Evolutionary conservation across 2,113 vertebrate genomes (phyloP).

Genomic region (Scophthalmus maximus): DNA sequence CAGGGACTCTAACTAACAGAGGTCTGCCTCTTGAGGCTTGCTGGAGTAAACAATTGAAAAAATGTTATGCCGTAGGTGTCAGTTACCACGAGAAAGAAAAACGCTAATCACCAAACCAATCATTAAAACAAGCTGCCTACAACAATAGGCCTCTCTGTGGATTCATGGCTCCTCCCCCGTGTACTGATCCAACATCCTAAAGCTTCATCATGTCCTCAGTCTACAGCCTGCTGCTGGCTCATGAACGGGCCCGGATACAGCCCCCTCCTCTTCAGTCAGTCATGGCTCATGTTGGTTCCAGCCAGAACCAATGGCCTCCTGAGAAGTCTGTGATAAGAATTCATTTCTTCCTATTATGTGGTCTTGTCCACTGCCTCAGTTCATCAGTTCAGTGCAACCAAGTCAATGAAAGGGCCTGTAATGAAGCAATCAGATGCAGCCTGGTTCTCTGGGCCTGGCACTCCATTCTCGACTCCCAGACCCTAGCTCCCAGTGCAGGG

Average conservation of each 20-base stretch:
- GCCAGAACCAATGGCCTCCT: constrained; percentile 78
- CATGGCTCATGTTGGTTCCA: constrained; percentile 70
- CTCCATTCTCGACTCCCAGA: constrained; percentile 72
- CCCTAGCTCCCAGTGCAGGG: constrained; percentile 71
- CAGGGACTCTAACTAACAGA: constrained; percentile 78
- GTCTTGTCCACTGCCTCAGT: constrained; percentile 91
- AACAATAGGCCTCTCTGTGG: constrained; percentile 67
- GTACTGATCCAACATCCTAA: constrained; percentile 66
- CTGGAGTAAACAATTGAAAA: constrained; percentile 77
- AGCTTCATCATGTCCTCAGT: constrained; percentile 60
- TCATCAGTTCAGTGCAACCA: constrained; percentile 87
- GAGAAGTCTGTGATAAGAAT: constrained; percentile 92
- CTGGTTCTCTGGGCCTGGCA: constrained; percentile 78
- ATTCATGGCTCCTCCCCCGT: constrained; percentile 59
- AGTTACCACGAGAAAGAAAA: constrained; percentile 73
- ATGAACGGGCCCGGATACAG: constrained; percentile 46
- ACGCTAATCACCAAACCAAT: constrained; percentile 76
- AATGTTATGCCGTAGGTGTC: constrained; percentile 68
- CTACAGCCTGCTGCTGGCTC: constrained; percentile 53
- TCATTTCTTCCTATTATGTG: constrained; percentile 91
- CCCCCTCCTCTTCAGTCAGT: constrained; percentile 57
- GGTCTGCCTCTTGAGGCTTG: constrained; percentile 72
- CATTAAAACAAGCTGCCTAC: constrained; percentile 72
- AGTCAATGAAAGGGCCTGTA: constrained; percentile 92
- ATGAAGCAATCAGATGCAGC: constrained; percentile 90